A percentile compares a stretch with the other conserved stretches of the same genome.
Conservation (phyloP, 23 tunicate genomes). For the Corella eumyota region DNA sequence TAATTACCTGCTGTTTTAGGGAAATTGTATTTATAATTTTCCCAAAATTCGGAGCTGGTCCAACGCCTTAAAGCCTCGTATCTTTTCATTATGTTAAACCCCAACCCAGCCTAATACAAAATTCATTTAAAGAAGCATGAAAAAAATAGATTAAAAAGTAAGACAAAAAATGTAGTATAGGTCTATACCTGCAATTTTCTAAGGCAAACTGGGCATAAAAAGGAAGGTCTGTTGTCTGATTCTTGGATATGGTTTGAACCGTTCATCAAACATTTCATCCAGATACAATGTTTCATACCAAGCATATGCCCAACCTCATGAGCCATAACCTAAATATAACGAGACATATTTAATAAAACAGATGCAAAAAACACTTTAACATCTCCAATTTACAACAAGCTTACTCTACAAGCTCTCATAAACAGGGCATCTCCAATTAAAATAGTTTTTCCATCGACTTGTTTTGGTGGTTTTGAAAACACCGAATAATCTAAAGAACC, state of each 20-base stretch:
- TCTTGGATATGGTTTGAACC: constrained; percentile 78
- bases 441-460: constrained; percentile 4
- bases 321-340: constrained; percentile 51
- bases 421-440: constrained; percentile 19
- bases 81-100: constrained; percentile 39
- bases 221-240: constrained; percentile 67
- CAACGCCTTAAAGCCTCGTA: constrained; percentile 43
- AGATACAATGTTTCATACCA: constrained; percentile 73
- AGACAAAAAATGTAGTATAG: too few species aligned
- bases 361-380: not conserved
- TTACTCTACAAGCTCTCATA: constrained; percentile 74
- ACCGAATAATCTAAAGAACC: constrained; percentile 53
- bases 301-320: constrained; percentile 90
- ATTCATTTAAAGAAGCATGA: not conserved
- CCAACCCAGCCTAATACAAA: constrained; percentile 31
- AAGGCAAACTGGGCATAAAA: constrained; percentile 73
- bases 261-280: constrained; percentile 69
- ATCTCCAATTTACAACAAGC: not conserved
- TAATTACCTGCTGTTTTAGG: not conserved
- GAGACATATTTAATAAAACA: not conserved
- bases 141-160: too few species aligned
- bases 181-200: constrained; percentile 72
- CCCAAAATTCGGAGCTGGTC: constrained; percentile 32
- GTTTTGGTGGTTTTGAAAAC: constrained; percentile 18
- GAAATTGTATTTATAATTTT: constrained; percentile 3